These are phyloP conservation scores for Magallana nippona DNA, from an alignment of 2,888 invertebrate species.

Conservation along the genomic window DNA sequence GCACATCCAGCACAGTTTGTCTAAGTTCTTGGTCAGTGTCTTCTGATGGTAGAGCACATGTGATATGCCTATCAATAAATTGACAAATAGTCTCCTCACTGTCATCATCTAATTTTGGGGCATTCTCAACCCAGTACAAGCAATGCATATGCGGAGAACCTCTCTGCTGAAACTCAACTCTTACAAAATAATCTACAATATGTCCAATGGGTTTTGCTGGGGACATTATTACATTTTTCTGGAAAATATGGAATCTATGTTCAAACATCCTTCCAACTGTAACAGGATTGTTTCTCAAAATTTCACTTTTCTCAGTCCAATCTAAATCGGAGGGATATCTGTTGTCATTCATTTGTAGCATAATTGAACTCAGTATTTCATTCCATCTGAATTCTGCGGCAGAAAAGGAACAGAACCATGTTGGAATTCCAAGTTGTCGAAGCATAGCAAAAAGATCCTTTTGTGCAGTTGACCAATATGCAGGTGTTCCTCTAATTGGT, in stretches of 20 bases:
- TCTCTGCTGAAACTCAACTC: conserved; percentile 35
- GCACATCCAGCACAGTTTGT: conserved; percentile 48
- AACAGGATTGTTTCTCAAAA: conserved; percentile 55
- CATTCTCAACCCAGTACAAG: conserved; percentile 37
- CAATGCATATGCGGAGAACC: conserved; percentile 39
- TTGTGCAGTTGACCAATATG: conserved; percentile 53
- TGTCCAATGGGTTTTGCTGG: conserved; percentile 49
- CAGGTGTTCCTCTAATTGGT: conserved; percentile 52
- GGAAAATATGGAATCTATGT: conserved; percentile 51
- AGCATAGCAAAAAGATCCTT: conserved; percentile 53
- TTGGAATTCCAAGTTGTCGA: conserved; percentile 45
- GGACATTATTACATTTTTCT: conserved; percentile 45
- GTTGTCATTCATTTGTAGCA: conserved; percentile 45
- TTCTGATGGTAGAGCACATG: conserved; percentile 31
- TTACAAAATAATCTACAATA: conserved; percentile 44
- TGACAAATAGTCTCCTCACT: conserved; percentile 29
- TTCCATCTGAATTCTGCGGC: conserved; percentile 51
- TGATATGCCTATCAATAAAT: conserved; percentile 34
- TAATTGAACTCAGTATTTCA: conserved; percentile 52
- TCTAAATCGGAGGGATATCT: conserved; percentile 43
- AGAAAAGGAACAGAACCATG: conserved; percentile 28
- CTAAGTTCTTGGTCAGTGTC: conserved; percentile 45
- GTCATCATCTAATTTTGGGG: conserved; percentile 27
- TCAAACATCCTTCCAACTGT: conserved; percentile 57
- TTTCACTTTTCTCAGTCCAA: conserved; percentile 51